A percentile compares a stretch with the other conserved stretches of the same genome.
phyloP scores from a whole-genome alignment of 2,113 vertebrate species.

The Riparia riparia region DNA sequence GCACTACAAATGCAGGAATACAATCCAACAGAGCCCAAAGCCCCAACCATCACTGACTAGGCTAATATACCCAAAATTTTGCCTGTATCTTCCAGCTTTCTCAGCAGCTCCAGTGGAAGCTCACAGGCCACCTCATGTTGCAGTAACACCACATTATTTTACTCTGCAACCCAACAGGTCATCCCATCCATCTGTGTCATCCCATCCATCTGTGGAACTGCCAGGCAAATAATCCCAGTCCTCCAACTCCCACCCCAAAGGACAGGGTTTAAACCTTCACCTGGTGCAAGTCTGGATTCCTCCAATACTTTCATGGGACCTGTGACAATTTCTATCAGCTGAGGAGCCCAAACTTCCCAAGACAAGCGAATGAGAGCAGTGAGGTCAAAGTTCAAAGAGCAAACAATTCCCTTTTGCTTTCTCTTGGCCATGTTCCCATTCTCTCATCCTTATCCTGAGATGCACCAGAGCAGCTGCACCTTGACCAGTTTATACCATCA shows the following conservation, averaged over 20 bases:
- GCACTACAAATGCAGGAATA: background rate
- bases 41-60: accelerated
- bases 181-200: background rate
- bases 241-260: background rate
- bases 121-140: background rate
- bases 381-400: background rate
- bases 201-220: background rate
- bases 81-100: background rate
- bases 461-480: background rate
- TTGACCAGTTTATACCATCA: background rate
- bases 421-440: background rate
- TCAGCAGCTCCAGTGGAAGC: background rate
- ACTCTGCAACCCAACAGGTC: background rate
- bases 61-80: background rate
- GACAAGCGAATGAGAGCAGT: background rate
- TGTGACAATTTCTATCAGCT: background rate
- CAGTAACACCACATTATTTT: background rate
- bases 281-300: background rate
- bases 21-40: background rate
- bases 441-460: background rate
- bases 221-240: background rate
- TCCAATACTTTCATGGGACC: background rate
- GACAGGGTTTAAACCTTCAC: background rate
- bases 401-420: background rate
- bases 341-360: background rate